Evolutionary conservation across 2,888 invertebrate species (phyloP), one percentile per base, ranked within the genome.

Genomic region (Tineola bisselliella): DNA sequence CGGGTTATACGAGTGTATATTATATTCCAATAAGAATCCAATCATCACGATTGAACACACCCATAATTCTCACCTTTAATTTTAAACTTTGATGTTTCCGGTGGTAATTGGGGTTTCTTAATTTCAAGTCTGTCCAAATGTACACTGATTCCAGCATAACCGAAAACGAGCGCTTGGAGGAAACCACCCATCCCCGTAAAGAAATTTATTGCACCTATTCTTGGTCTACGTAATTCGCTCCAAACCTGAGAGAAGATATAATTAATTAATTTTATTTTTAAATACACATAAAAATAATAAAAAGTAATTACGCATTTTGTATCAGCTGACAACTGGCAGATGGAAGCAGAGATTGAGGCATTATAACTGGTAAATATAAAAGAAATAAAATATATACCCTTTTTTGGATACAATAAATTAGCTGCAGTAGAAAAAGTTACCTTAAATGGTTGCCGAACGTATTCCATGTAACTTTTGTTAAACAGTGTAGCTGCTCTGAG

Each of bases 151-250:
- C 90, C 90, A 0, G 84, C 90, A 67, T 89, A 90, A 0, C 90
- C 90, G 62, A 89, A 88, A 25, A 89, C 73, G 0, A 90, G 71
- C 0, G 90, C 74, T 63, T 90, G 90, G 6, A 90, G 74, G 65
- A 90, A 89, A 3, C 90, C 90, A 0, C 90, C 90, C 81, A 90
- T 88, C 8, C 90, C 90, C 0, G 90, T 90, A 33, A 89, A 76
- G 70, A 90, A 90, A 68, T 90, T 90, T 0, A 83, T 84, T 0
- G 89, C 89, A 0, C 90, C 90, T 0, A 80, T 68, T 10, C 73
- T 66, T 0, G 89, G 89, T 0, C 87, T 76, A 5, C 81, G 81
- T 0, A 84, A 81, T 65, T 90, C 90, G 63, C 86, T 88, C 90
- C 90, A 90, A 0, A 89, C 83, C 89, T 89, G 64, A n/a, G 62